Percentiles rank a stretch among this genome's conserved stretches.
phyloP scores from a whole-genome alignment of 2,888 invertebrate species.

The Gastrophysa polygoni region DNA sequence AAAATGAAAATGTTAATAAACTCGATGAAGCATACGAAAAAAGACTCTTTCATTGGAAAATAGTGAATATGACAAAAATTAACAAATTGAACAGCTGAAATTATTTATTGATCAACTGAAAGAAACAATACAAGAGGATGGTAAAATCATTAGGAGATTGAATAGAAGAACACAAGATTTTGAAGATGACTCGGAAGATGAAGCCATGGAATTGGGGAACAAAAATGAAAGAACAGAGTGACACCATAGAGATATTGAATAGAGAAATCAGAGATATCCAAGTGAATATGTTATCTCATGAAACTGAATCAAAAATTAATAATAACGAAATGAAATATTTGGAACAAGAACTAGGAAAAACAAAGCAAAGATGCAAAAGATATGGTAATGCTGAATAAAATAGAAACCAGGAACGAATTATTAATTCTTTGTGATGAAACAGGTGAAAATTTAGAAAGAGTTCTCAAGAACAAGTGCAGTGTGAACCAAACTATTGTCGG shows the following conservation, averaged over 20 bases:
- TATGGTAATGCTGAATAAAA: no score
- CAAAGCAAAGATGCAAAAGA: background rate
- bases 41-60: no score
- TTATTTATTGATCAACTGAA: background rate
- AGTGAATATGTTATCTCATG: background rate
- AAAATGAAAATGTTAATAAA: no score
- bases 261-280: no score
- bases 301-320: background rate
- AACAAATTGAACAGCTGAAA: background rate
- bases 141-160: background rate
- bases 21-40: no score
- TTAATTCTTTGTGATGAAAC: no score
- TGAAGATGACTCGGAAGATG: no score
- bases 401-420: no score
- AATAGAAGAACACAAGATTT: conserved; percentile 1
- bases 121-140: background rate
- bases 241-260: background rate
- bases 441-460: no score
- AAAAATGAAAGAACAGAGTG: background rate
- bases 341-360: background rate
- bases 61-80: background rate
- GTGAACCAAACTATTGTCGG: no score
- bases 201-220: background rate
- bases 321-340: background rate
- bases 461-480: no score